Base-by-base conservation (phyloP, 2,113 vertebrate species). In the Aptenodytes forsteri region DNA sequence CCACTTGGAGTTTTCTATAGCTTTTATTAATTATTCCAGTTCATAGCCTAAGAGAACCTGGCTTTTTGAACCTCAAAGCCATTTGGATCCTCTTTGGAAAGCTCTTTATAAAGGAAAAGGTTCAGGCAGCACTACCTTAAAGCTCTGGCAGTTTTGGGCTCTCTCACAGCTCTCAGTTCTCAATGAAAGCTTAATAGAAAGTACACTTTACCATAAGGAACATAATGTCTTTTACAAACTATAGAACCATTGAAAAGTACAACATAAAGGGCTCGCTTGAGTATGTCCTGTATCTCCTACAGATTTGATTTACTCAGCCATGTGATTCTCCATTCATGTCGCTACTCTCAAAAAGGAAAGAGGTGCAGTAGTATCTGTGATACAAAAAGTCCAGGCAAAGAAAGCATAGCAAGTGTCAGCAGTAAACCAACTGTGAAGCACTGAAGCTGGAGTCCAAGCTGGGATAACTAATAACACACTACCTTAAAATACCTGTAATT, bases 31-130 rank as follows among this genome's bases (percentile, higher is more conserved):
- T 94, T 96, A 94, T 96, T 91, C 30, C 22, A 80, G 40, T 66
- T 88, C 25, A 22, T 25, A 91, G 82, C 25, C 58, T 90, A 88
- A 70, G 21, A 69, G 70, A 93, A 83, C 58, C 27, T 80, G 75
- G 27, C 36, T 93, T 93, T 94, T 82, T 96, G 46, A 95, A 96
- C 88, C 93, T 94, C 84, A 90, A 93, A 94, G 66, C 22, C 66
- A 83, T 84, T 72, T 91, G 73, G 87, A 97, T 90, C 9, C 30
- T 79, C 49, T 90, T 59, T 80, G 58, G 86, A 89, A 88, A 90
- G 58, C 79, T 62, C 79, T 90, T 76, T 76, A 32, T 79, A 76
- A 46, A 46, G 36, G 54, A 89, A 72, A 76, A 93, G 36, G 30
- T 92, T 94, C 61, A 82, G 69, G 61, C n/a, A 52, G 29, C 12